Base-by-base conservation (phyloP, 2,797 vertebrate genomes). In the Pelobates cultripes region DNA sequence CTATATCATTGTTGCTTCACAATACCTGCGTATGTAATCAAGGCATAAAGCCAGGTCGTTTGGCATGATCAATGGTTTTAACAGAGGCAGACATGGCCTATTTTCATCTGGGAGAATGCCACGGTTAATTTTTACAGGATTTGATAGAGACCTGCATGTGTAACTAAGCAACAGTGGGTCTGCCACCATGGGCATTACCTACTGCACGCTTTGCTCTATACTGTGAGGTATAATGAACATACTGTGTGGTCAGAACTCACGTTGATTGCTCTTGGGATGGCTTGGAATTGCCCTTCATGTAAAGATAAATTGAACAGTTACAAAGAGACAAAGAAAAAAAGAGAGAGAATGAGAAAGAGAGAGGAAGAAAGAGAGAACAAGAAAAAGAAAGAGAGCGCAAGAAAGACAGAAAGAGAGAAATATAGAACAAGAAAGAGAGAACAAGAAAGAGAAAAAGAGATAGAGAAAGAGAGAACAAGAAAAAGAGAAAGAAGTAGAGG, bases 1-100 rank as follows among this genome's bases (percentile, higher is more conserved):
- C 44, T 40, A 4, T 44, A 51, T 43, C 74, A n/a, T 41, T 12
- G 68, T 55, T 42, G 17, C 43, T 67, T 69, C 64, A 53, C 53
- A 44, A 45, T 45, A 77, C n/a, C 51, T 12, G 74, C 55, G 47
- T 66, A 72, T 66, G 80, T 60, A 57, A 51, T 82, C n/a, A 67
- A 77, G 80, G 74, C 80, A 66, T 43, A 42, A 42, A 45, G 80
- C 80, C 80, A 82, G 80, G 77, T 64, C 45, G n/a, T 70, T 82
- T 82, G 74, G 80, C 74, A 77, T 82, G 80, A 82, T 82, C 74
- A 82, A 77, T 77, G 74, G 69, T 70, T 82, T 51, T 64, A 47
- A 40, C 74, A 67, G 68, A 77, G 73, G 41, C 43, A 60, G 68
- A 55, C 51, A 69, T 68, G 75, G 81, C 75, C 63, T 70, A 41